Evolutionary conservation across 1,140 invertebrate species (phyloP), one percentile per base, ranked within the genome.

Genomic region (Philotrypesis tridentata): DNA sequence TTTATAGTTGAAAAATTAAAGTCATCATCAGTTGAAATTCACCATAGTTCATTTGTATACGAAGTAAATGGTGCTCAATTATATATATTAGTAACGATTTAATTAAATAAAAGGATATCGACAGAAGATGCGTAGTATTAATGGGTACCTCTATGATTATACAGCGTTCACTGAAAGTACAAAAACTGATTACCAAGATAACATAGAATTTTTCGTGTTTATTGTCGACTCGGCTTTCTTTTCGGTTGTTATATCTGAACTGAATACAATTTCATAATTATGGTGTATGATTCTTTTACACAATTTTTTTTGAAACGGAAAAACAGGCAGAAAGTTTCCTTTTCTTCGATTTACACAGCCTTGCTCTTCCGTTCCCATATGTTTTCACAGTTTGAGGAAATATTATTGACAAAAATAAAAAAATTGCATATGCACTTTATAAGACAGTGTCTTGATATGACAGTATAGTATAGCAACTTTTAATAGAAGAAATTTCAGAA

Each of bases 321-420:
- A 75, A 82, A 77, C 77, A 77, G 33, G 43, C 29, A 77, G 72
- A 77, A 77, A 77, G 72, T 33, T 48, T 60, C 40, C 67, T 82
- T 78, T 77, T 77, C 25, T 78, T 67, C 37, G 25, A 29, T 21
- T 37, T 68, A 71, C 43, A 63, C 80, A 78, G 21, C 48, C 80
- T 48, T 82, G 5, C 68, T 71, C 67, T 82, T 25, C 23, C 74
- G 3, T 61, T 61, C 74, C 65, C 60, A 25, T 68, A 55, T 61
- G 27, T 82, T 82, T 78, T 72, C 60, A 72, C 80, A 78, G 43
- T 82, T 78, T 40, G 65, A 82, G 43, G 40, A 82, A 82, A n/a
- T 71, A 67, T 80, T 11, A 74, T 74, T 7, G 72, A 48, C 8
- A 48, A 37, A 37, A 3, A 29, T 33, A n/a, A n/a, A n/a, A n/a